Evolutionary conservation across 2,888 invertebrate genomes (phyloP), one percentile per base, ranked within the genome.

Genomic region (Odontothrips loti): DNA sequence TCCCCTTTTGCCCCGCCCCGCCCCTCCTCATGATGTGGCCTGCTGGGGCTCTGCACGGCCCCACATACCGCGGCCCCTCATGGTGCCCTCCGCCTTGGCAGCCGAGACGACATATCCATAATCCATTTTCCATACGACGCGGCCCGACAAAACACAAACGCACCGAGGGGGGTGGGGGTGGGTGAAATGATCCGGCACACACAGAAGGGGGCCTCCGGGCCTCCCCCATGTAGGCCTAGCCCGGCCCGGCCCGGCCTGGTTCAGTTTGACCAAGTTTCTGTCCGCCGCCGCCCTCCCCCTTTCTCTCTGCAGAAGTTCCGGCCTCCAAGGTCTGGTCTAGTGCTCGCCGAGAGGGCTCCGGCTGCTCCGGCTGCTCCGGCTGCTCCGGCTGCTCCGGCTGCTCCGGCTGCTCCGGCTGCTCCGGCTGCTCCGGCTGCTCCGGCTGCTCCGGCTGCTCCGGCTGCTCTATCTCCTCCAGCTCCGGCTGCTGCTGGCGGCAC

Each of bases 171-270:
- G 34, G 23, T 68, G 68, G 68, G 68, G 68, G 68, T 68, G 68
- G 68, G 68, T 68, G 68, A 68, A 68, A 68, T 68, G 68, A 68
- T 23, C 68, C 68, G 68, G 23, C 51, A 51, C 51, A 51, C 51
- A 51, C 34, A 43, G 34, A 43, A 6, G 34, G 34, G 34, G 51
- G 51, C 51, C 51, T 2, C 51, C 51, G 51, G 51, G 51, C 51
- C 51, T 2, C 15, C 34, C 34, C 34, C 6, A 43, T 6, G 6
- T 43, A 43, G 34, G 51, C 23, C 23, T 6, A 23, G 68, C 68
- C 23, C n/a, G 68, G 68, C 68, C n/a, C n/a, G 68, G 68, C 23
- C n/a, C n/a, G 68, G 23, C 23, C n/a, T 9, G 68, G 68, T 6
- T 11, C 23, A 68, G 68, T 68, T 68, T 68, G 68, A 23, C 68